phyloP scores from a whole-genome alignment of 1,140 invertebrate genomes.

The Linepithema humile region DNA sequence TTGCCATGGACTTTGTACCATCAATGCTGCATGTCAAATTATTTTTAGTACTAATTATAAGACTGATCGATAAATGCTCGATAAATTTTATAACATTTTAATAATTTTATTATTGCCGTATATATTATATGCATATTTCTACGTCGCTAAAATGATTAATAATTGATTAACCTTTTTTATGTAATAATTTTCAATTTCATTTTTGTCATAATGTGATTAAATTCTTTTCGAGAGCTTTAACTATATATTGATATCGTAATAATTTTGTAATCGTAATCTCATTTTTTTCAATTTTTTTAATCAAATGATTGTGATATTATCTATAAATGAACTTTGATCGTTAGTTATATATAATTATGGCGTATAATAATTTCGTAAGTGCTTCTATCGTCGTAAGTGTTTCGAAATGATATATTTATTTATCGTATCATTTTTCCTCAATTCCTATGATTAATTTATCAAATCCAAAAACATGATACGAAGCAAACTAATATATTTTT shows the following conservation, averaged over 20 bases:
- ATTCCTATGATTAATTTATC: not conserved
- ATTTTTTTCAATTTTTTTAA: not conserved
- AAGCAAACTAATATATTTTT: not conserved
- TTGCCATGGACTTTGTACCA: conserved; percentile 3
- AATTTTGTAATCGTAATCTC: not conserved
- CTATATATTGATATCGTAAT: not conserved
- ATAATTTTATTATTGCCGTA: not conserved
- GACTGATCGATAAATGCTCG: conserved; percentile 5
- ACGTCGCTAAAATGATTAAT: not conserved
- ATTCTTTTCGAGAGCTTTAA: not conserved
- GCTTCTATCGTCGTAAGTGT: not conserved
- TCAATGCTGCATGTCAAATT: not conserved
- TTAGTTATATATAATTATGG: conserved; percentile 1
- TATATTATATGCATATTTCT: not conserved
- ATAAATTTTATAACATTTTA: not conserved
- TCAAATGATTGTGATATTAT: no score
- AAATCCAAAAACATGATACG: not conserved
- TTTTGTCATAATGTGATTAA: not conserved
- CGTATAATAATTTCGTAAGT: not conserved
- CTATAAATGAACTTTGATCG: not conserved
- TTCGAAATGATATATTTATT: not conserved
- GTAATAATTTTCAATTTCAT: not conserved
- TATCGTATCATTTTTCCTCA: not conserved
- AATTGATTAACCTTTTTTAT: not conserved
- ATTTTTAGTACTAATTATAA: not conserved